Conservation (phyloP, 2,888 invertebrate genomes). For the Sisyra terminalis region DNA sequence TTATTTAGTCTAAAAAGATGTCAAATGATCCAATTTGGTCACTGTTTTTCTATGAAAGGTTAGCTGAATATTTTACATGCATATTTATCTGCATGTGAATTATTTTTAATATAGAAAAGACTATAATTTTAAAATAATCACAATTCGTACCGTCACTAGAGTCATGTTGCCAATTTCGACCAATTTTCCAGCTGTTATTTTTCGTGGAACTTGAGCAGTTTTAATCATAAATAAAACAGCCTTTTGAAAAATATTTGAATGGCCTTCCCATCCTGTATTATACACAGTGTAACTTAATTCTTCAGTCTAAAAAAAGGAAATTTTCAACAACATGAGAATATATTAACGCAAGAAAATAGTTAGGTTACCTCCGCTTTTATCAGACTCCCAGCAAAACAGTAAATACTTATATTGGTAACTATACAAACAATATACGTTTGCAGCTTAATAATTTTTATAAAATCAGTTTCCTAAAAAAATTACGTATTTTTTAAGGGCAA, state of each 20-base stretch:
- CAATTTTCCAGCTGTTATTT: background rate
- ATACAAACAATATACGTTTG: background rate
- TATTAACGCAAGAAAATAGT: background rate
- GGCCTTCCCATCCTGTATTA: background rate
- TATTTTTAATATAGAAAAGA: background rate
- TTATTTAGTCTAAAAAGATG: too few relatives aligned
- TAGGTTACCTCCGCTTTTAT: background rate
- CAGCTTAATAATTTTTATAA: background rate
- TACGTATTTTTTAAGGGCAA: too few relatives aligned
- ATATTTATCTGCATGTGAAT: background rate
- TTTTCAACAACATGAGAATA: background rate
- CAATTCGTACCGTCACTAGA: background rate
- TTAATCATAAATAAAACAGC: background rate
- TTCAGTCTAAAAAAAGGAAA: background rate
- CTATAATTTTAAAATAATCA: too few relatives aligned
- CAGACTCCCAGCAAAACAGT: background rate
- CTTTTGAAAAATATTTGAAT: background rate
- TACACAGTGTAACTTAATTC: background rate
- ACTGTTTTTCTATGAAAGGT: too few relatives aligned
- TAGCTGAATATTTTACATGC: too few relatives aligned
- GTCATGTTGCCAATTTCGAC: background rate
- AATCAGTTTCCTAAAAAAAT: background rate
- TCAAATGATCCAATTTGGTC: too few relatives aligned
- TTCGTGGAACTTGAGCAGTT: background rate
- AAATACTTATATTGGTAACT: background rate